phyloP scores from a whole-genome alignment of 2,797 vertebrate species.

The Bradypodion pumilum region DNA sequence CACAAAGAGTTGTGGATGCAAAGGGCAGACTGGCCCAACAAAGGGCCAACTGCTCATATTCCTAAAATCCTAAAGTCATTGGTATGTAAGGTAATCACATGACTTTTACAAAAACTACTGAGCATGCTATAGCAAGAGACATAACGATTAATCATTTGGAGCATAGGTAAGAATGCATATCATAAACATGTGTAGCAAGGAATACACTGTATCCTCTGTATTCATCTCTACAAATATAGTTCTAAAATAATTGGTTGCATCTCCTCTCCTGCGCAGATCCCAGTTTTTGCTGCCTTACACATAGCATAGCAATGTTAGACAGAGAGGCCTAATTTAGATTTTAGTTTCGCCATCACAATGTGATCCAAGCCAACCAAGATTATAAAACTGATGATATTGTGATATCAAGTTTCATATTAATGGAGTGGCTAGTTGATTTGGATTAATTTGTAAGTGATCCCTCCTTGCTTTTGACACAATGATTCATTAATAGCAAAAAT shows the following conservation, averaged over 20 bases:
- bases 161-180: no score
- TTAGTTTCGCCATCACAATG: neutral
- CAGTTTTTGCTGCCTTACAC: neutral
- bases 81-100: no score
- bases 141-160: no score
- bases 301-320: neutral
- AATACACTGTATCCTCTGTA: no score
- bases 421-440: neutral
- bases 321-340: neutral
- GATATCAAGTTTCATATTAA: neutral
- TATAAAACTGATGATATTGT: neutral
- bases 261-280: neutral
- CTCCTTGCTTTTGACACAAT: neutral
- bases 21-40: no score
- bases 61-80: no score
- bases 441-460: neutral
- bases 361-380: neutral
- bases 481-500: neutral
- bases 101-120: no score
- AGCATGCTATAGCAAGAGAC: no score
- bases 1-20: no score
- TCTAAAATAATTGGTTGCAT: conserved; percentile 26
- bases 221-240: no score
- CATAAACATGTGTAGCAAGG: no score
- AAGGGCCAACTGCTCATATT: no score